These are phyloP conservation scores for Trachops cirrhosus DNA, from an alignment of 2,797 vertebrate species.

Conservation along the genomic window DNA sequence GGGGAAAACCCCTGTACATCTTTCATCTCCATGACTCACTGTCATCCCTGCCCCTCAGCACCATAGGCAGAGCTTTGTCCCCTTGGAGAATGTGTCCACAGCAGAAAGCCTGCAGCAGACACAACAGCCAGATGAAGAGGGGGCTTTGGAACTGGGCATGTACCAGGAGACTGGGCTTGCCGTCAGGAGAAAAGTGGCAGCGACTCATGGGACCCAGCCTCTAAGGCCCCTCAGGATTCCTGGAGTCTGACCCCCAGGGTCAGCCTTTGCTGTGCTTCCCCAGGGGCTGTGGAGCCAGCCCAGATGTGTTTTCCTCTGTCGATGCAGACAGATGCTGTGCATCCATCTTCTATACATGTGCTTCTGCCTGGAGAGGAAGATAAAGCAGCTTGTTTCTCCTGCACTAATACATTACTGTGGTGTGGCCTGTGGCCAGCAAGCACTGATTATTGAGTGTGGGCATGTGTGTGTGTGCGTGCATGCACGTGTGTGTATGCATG, in stretches of 20 bases:
- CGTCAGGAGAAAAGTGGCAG: not conserved
- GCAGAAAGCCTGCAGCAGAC: not conserved
- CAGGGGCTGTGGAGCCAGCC: not conserved
- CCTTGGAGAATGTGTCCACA: constrained; percentile 8
- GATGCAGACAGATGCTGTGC: constrained; percentile 27
- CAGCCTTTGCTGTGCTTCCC: not conserved
- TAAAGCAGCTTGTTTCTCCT: constrained; percentile 50
- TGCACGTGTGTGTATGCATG: not conserved
- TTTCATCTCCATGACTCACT: not conserved
- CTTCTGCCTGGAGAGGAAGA: constrained; percentile 66
- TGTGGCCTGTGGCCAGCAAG: constrained; percentile 60
- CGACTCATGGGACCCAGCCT: not conserved
- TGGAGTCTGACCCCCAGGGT: not conserved
- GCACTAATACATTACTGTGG: constrained; percentile 24
- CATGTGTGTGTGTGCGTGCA: not conserved
- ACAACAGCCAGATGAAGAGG: not conserved
- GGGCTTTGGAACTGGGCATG: not conserved
- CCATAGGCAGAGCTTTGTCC: not conserved
- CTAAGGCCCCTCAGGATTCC: not conserved
- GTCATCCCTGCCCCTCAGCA: not conserved
- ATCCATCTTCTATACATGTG: constrained; percentile 52
- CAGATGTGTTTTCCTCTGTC: not conserved
- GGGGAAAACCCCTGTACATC: not conserved
- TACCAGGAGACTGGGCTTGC: not conserved
- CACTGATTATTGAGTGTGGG: constrained; percentile 19